Evolutionary conservation across 2,797 vertebrate species (phyloP).

Genomic region (Amblyraja radiata): DNA sequence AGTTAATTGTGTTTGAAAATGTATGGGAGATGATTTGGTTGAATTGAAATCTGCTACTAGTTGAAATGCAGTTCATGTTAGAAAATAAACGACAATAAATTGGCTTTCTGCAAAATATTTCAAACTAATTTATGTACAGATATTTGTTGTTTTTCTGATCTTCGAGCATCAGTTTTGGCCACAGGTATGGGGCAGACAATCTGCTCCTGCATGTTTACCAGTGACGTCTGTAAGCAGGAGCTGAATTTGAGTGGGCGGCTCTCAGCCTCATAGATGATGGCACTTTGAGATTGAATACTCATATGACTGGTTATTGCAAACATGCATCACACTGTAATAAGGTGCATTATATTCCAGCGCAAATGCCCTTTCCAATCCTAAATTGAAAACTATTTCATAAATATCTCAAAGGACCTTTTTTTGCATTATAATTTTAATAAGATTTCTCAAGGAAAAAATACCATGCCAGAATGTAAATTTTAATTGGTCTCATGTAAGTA

Average conservation of each 20-base stretch:
- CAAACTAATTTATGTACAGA: neutral
- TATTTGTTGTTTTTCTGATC: neutral
- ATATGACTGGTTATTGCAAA: neutral
- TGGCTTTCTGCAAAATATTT: neutral
- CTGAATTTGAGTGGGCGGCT: neutral
- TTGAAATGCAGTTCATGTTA: neutral
- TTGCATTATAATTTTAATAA: neutral
- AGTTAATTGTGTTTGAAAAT: neutral
- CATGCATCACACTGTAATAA: neutral
- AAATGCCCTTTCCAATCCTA: neutral
- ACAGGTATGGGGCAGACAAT: neutral
- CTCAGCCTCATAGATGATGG: neutral
- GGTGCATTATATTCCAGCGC: neutral
- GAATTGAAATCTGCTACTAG: neutral
- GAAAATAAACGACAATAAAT: neutral
- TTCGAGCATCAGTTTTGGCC: neutral
- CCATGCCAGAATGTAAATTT: neutral
- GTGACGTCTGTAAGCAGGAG: neutral
- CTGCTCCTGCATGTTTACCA: neutral
- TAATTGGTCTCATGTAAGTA: neutral
- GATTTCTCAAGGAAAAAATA: neutral
- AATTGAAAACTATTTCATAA: neutral
- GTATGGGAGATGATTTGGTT: neutral
- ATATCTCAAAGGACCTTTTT: neutral
- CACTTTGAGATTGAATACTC: neutral